Percentiles rank a stretch among this genome's conserved stretches.
phyloP scores from a whole-genome alignment of 2,113 vertebrate species.

The Hypanus sabinus region DNA sequence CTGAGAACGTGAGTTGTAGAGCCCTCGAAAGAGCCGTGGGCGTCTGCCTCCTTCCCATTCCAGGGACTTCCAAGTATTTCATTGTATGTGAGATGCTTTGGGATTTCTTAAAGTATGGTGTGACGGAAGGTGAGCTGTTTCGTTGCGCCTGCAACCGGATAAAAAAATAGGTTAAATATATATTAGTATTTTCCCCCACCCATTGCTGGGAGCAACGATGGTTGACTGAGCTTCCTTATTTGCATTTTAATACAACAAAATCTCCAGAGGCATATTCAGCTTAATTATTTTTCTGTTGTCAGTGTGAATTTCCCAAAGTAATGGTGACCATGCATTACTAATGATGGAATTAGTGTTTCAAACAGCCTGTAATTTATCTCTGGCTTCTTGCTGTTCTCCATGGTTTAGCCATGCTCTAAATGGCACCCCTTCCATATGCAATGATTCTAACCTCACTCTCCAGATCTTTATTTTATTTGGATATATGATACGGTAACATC shows the following conservation, averaged over 20 bases:
- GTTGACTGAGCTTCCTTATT: not conserved
- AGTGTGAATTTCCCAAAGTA: not conserved
- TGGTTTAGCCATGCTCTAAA: too few relatives aligned
- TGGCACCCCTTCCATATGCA: not conserved
- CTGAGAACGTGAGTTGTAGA: too few relatives aligned
- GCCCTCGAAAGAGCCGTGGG: not conserved
- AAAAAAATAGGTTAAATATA: conserved; percentile 23
- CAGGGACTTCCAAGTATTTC: not conserved
- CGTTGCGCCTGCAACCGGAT: not conserved
- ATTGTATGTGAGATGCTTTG: not conserved
- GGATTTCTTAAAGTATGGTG: not conserved
- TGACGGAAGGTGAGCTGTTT: not conserved
- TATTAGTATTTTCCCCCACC: not conserved
- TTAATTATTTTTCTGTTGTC: conserved; percentile 24
- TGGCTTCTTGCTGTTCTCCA: not conserved
- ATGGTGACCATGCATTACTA: not conserved
- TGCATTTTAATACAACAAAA: conserved; percentile 5
- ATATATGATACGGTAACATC: too few relatives aligned
- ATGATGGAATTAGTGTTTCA: conserved; percentile 17
- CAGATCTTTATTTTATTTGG: too few relatives aligned
- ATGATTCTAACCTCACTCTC: not conserved
- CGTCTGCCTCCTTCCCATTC: not conserved
- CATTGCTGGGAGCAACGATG: not conserved
- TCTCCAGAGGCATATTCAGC: not conserved
- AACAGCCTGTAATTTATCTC: not conserved